phyloP scores from a whole-genome alignment of 2,113 vertebrate genomes.

The Gallinago undulata region DNA sequence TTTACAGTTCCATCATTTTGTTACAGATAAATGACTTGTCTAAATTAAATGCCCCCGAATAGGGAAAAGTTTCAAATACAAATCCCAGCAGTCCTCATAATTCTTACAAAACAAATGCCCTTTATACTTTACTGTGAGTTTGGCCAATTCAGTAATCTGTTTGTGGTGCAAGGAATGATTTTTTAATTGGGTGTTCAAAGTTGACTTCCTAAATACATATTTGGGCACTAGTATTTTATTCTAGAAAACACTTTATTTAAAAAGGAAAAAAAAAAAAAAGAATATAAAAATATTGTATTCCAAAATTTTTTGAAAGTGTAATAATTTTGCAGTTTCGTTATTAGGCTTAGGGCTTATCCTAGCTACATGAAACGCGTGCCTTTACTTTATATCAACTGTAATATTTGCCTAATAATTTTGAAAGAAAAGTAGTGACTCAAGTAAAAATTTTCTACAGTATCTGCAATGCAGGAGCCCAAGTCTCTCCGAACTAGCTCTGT shows the following conservation, averaged over 20 bases:
- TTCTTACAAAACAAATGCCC: not conserved
- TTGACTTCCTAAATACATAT: not conserved
- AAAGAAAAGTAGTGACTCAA: not conserved
- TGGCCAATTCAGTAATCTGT: not conserved
- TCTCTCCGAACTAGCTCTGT: not conserved
- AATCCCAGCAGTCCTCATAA: not conserved
- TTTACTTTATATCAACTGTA: not conserved
- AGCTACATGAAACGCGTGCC: not conserved
- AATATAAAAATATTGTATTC: not conserved
- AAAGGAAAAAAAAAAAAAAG: not conserved
- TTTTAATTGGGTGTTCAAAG: not conserved
- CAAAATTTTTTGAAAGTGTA: not conserved
- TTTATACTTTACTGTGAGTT: not conserved
- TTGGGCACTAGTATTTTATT: not conserved
- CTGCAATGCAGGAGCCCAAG: not conserved
- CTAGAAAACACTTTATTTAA: not conserved
- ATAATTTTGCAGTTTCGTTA: not conserved
- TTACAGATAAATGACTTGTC: not conserved
- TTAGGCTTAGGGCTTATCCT: not conserved
- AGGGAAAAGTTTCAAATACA: constrained; percentile 11
- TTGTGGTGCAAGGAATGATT: not conserved
- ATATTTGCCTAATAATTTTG: constrained; percentile 1
- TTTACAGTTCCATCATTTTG: not conserved
- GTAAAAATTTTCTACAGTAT: not conserved
- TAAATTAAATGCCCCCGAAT: not conserved